phyloP scores from a whole-genome alignment of 2,113 vertebrate species.

The Halichoerus grypus region DNA sequence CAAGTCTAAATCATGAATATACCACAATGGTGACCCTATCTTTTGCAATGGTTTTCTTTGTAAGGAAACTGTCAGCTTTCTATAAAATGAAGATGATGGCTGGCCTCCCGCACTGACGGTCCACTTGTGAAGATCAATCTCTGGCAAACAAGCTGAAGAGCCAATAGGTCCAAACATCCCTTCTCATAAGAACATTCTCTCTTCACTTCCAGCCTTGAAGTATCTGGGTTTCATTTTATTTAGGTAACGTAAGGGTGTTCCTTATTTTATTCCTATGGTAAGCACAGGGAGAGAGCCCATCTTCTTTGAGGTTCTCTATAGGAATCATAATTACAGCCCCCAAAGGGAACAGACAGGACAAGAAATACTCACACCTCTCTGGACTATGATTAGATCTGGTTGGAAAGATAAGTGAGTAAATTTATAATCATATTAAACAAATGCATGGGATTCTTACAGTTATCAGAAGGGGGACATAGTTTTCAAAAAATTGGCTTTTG shows the following conservation, averaged over 20 bases:
- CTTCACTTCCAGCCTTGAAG: not conserved
- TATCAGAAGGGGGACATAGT: not conserved
- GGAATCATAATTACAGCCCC: not conserved
- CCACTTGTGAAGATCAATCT: not conserved
- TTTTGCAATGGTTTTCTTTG: not conserved
- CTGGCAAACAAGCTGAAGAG: not conserved
- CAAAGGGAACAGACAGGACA: not conserved
- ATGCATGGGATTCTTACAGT: not conserved
- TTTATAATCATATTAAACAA: slow-evolving; percentile 22
- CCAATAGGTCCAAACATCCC: not conserved
- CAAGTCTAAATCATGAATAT: not conserved
- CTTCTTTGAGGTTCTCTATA: not conserved
- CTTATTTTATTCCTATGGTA: not conserved
- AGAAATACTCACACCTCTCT: not conserved
- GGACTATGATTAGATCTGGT: not conserved
- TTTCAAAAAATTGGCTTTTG: not conserved
- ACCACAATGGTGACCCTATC: not conserved
- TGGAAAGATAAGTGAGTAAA: not conserved
- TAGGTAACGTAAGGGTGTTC: not conserved
- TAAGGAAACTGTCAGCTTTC: not conserved
- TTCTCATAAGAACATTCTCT: not conserved
- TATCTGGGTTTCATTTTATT: not conserved
- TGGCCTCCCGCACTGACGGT: not conserved
- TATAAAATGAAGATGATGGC: not conserved
- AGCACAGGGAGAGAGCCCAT: not conserved